Base-by-base conservation (phyloP, 1,140 invertebrate species). In the Drosophila saltans region DNA sequence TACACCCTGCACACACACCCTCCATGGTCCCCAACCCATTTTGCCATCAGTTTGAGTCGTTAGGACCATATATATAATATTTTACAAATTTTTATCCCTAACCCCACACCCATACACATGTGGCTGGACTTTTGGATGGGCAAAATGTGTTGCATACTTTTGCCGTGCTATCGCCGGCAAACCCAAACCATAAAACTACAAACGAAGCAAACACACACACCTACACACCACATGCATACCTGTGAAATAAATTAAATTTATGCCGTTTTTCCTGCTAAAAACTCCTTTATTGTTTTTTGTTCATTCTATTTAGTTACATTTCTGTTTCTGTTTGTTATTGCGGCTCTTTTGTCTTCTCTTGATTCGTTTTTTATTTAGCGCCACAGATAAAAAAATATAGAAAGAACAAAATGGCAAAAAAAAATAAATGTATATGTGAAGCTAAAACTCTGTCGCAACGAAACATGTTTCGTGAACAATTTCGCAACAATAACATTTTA, bases 221-320 rank as follows among this genome's bases (percentile, higher is more conserved):
- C 30, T 45, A 16, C 45, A 52, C 45, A 52, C 45, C 45, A 21
- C 56, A 69, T 70, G 64, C 69, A 75, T 77, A 86, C 83, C 83
- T 88, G 83, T 58, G 80, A 75, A 88, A 88, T 88, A 89, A 88
- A 88, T 88, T 80, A 89, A 80, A 88, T 89, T 86, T 89, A 83
- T 88, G 83, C 81, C 71, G 83, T 77, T 88, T 88, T 74, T 75
- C 67, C 67, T 67, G 69, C 56, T 72, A 21, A 43, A 48, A 63
- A 63, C 40, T 26, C 8, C 3, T 4, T 69, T 58, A 75, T 75
- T 83, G 71, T 72, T 30, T 72, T 40, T 69, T 39, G 39, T 39
- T 16, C 16, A 16, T 16, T 26, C 67, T 43, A 57, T 40, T 28
- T 45, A 43, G 59, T 62, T 40, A 21, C 28, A 28, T 16, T 60